phyloP scores from a whole-genome alignment of 1,140 invertebrate genomes.

The Drosophila gunungcola region DNA sequence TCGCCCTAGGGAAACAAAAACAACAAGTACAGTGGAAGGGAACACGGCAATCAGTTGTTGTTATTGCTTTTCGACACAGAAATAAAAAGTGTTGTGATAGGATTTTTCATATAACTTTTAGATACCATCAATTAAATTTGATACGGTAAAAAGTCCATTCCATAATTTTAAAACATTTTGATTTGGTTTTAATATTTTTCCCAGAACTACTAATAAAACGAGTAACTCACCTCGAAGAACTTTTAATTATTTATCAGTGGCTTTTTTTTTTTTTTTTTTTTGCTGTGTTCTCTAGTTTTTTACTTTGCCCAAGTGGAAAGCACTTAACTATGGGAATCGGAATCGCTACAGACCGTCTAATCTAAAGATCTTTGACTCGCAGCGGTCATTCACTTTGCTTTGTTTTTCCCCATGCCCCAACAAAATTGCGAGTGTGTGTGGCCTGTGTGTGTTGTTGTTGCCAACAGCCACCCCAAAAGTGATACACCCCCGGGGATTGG shows the following conservation, averaged over 20 bases:
- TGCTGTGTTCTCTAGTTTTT: constrained; percentile 13
- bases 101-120: too few species aligned
- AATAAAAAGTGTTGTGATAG: background rate
- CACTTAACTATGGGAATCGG: constrained; percentile 29
- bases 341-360: constrained; percentile 24
- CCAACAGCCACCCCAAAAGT: constrained; percentile 27
- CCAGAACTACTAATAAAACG: too few species aligned
- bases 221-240: too few species aligned
- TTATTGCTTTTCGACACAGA: constrained; percentile 15
- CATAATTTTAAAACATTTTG: too few species aligned
- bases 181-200: too few species aligned
- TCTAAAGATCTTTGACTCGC: constrained; percentile 58
- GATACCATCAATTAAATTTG: too few species aligned
- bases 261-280: constrained; percentile 3
- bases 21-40: constrained; percentile 3
- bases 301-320: constrained; percentile 16
- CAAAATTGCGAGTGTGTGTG: constrained; percentile 48
- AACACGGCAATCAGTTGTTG: constrained; percentile 10
- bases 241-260: too few species aligned
- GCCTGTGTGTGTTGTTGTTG: constrained; percentile 20
- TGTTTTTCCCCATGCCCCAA: constrained; percentile 67
- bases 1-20: constrained; percentile 32
- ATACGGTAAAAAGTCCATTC: too few species aligned
- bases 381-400: constrained; percentile 70
- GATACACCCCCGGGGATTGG: constrained; percentile 26